Base-by-base conservation (phyloP, 2,113 vertebrate species). In the Oryzias woworae region DNA sequence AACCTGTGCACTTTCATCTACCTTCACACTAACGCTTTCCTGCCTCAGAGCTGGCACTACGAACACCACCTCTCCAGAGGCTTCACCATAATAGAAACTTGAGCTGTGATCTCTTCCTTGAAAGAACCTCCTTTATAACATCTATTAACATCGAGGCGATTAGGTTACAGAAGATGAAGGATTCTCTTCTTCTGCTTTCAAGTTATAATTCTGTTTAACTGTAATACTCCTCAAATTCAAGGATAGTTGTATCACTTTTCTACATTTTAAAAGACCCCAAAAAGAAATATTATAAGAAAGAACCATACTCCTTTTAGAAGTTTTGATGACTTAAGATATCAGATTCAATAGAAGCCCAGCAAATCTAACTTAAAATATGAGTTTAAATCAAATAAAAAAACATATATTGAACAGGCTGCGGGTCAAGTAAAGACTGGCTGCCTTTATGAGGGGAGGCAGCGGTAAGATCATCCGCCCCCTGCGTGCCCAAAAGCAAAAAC, bases 31-130 rank as follows among this genome's bases (percentile, higher is more conserved):
- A 68, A 81, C 82, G 70, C 62, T 60, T 36, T 61, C 68, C 72
- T 28, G 49, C 55, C 65, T 68, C 75, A 88, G 77, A 78, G 78
- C 80, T 65, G 82, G 76, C 80, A 77, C 59, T 26, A 66, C 69
- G 78, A 72, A 71, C 26, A 44, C 76, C 68, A 54, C 59, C 71
- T 82, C 89, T 89, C 88, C 2, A 63, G 88, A 90, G 91, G 87
- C 59, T 54, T 70, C 73, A 83, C 84, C 78, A 84, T 90, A 91
- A 92, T 91, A 92, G 89, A 87, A 88, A 83, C 73, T 75, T 75
- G 81, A 61, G 45, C 65, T 53, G 82, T 77, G 87, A 81, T 81
- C 62, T 75, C 78, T 88, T 85, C 84, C 86, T 79, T 90, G 87
- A 85, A 90, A 91, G 84, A 78, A 68, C 71, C 84, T 24, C 73